These are phyloP conservation scores for Megalurothrips usitatus DNA, from an alignment of 2,888 invertebrate species.

Conservation along the genomic window DNA sequence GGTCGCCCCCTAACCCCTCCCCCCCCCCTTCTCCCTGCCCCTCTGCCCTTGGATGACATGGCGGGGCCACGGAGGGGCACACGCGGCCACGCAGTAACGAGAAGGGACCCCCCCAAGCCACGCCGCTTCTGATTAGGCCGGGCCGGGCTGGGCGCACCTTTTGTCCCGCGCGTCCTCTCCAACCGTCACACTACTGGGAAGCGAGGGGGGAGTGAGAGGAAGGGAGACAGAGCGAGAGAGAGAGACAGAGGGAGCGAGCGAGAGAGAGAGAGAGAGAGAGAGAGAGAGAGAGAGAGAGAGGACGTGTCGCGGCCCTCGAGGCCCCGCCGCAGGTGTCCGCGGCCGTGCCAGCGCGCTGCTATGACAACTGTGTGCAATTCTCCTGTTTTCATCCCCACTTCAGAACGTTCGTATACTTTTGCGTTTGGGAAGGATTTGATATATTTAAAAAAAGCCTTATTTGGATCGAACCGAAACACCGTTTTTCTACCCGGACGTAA, in stretches of 20 bases:
- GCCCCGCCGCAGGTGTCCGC: too few relatives aligned
- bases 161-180: neutral
- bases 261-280: neutral
- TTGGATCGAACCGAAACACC: too few relatives aligned
- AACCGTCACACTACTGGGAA: neutral
- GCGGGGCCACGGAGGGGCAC: neutral
- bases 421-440: too few relatives aligned
- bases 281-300: too few relatives aligned
- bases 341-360: too few relatives aligned
- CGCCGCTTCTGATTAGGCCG: neutral
- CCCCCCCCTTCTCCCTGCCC: neutral
- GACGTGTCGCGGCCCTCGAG: too few relatives aligned
- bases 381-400: too few relatives aligned
- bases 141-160: neutral
- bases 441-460: too few relatives aligned
- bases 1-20: neutral
- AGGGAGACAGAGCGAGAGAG: neutral
- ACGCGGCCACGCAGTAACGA: neutral
- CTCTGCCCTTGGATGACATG: neutral
- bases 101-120: neutral
- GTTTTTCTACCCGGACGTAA: too few relatives aligned
- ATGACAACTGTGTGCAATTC: too few relatives aligned
- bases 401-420: too few relatives aligned
- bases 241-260: too few relatives aligned
- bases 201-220: neutral